Evolutionary conservation across 2,888 invertebrate genomes (phyloP), one percentile per base, ranked within the genome.

Genomic region (Drosophila mimetica): DNA sequence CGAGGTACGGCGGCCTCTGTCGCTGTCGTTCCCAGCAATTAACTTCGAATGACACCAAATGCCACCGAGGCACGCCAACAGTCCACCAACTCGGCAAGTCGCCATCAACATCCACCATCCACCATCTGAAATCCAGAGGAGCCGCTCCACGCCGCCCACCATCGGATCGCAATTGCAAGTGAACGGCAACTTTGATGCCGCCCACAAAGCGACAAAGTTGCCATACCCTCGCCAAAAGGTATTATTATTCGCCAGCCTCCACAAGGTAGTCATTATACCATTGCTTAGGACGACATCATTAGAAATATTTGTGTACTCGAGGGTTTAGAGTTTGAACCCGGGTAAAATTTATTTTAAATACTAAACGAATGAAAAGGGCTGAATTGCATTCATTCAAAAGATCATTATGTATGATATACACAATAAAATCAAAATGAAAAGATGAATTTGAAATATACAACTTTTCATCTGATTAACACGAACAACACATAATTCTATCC

Each of bases 11-110:
- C 77, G 73, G 74, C 77, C 67, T 69, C 67, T 57, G 55, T 47
- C 72, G 70, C 54, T 25, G 25, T 83, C 80, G 84, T 86, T 84
- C 84, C 85, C 84, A 84, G 82, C 84, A 84, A 84, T 84, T 86
- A 84, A 84, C 87, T 82, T 79, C 86, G 82, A 86, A 84, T 86
- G 87, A 84, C 84, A 84, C 84, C 64, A 84, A 86, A 85, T 86
- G 87, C 85, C 85, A 86, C 72, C 76, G 78, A 75, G 83, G 82
- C 86, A 86, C 83, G 81, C 86, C 83, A 81, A 55, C 66, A 50
- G 50, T 41, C 42, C 47, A 53, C 52, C 61, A 51, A 18, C 28
- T 28, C 30, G 32, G 44, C 44, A 30, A 44, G 55, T 71, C 75
- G 70, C 81, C 74, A 76, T 59, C 77, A 42, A 30, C 53, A 36